Evolutionary conservation across 2,888 invertebrate species (phyloP).

Genomic region (Listrodromus nycthemerus): DNA sequence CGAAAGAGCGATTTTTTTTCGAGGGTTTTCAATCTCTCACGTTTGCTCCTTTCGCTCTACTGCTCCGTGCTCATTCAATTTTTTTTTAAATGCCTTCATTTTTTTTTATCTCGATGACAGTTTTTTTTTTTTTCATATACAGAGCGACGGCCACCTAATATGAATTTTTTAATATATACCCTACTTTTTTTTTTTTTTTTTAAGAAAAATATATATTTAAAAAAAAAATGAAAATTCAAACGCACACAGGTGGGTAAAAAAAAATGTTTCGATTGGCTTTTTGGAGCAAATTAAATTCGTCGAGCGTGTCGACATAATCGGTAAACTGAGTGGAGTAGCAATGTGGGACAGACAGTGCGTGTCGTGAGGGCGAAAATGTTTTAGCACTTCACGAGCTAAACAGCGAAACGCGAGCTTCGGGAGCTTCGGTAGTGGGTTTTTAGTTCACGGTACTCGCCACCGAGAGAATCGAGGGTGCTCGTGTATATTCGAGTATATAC

Average conservation of each 20-base stretch:
- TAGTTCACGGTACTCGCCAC: slow-evolving; percentile 18
- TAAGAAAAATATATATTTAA: too few species aligned
- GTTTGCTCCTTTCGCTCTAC: background rate
- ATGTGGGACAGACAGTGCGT: background rate
- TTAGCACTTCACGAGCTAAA: slow-evolving; percentile 20
- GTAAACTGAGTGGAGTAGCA: background rate
- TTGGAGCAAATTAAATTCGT: background rate
- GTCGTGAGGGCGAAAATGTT: background rate
- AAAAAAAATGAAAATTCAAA: too few species aligned
- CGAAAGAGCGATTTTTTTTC: background rate
- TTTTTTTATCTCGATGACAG: too few species aligned
- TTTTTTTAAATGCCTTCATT: too few species aligned
- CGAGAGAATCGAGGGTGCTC: slow-evolving; percentile 40
- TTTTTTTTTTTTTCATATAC: too few species aligned
- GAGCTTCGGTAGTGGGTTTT: slow-evolving; percentile 37
- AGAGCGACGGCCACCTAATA: too few species aligned
- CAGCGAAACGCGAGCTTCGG: slow-evolving; percentile 20
- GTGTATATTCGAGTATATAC: background rate
- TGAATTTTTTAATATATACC: too few species aligned
- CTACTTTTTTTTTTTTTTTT: too few species aligned
- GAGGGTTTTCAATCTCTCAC: background rate
- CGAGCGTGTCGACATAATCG: background rate
- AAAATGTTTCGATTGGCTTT: too few species aligned
- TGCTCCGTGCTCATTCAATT: too few species aligned
- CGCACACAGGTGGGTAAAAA: too few species aligned